Conservation (phyloP, 2,797 vertebrate species). For the Malurus leucopterus region DNA sequence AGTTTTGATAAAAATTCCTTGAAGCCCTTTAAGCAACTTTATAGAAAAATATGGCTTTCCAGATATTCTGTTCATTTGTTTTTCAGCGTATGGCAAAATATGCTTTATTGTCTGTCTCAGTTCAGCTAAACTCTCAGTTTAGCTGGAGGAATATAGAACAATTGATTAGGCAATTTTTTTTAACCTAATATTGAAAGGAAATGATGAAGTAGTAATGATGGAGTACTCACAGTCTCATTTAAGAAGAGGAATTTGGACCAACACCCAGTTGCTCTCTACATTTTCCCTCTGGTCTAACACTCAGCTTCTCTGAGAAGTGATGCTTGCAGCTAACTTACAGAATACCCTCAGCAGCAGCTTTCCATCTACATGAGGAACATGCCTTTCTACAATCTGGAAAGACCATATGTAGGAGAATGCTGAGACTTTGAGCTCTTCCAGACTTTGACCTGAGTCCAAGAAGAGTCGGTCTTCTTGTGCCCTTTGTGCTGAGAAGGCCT, state of each 20-base stretch:
- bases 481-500: background rate
- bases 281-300: background rate
- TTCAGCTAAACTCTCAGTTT: background rate
- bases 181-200: background rate
- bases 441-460: background rate
- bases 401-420: background rate
- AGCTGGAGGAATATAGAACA: background rate
- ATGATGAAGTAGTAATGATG: background rate
- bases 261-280: background rate
- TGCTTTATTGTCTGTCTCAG: background rate
- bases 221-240: background rate
- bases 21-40: background rate
- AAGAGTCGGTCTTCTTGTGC: background rate
- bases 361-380: accelerated
- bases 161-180: background rate
- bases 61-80: background rate
- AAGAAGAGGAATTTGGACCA: background rate
- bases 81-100: background rate
- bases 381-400: background rate
- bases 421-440: background rate
- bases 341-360: background rate
- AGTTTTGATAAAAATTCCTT: background rate
- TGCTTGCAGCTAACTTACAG: background rate
- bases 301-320: background rate
- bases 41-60: background rate